Percentiles rank a stretch among this genome's conserved stretches.
These are phyloP conservation scores for Halesus radiatus DNA, from an alignment of 1,140 invertebrate genomes.

Conservation along the genomic window DNA sequence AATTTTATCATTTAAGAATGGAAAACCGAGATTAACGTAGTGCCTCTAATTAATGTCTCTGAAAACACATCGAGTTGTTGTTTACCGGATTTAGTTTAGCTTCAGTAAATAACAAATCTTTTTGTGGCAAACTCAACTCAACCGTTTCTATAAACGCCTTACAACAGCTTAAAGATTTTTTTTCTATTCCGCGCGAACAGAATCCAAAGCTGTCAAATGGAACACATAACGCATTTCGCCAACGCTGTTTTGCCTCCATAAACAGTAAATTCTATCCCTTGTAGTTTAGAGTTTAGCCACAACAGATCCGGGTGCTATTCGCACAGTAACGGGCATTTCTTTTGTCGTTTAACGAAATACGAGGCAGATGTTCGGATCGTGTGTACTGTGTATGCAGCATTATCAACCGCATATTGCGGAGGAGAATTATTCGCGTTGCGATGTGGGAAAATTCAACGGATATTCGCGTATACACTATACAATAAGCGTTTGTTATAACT, in stretches of 20 bases:
- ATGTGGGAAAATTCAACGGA: constrained; percentile 1
- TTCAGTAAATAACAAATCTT: no score
- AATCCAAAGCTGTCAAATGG: constrained; percentile 12
- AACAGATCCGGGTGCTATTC: neutral
- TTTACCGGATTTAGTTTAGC: no score
- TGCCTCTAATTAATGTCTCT: no score
- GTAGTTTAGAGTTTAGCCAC: neutral
- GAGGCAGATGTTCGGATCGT: neutral
- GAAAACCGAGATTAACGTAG: no score
- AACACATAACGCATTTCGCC: constrained; percentile 4
- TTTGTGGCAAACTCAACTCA: no score
- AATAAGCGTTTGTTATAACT: no score
- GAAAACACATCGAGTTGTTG: no score
- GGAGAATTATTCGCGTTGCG: neutral
- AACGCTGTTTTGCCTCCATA: constrained; percentile 8
- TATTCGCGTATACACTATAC: neutral
- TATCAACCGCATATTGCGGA: neutral
- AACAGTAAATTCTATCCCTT: constrained; percentile 9
- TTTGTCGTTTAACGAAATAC: constrained; percentile 15
- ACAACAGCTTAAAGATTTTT: neutral
- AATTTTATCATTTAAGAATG: no score
- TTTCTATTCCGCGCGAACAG: neutral
- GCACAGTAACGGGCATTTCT: constrained; percentile 1
- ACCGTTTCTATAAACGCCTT: neutral
- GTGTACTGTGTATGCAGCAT: neutral